Base-by-base conservation (phyloP, 2,113 vertebrate genomes). In the Rostratula benghalensis region DNA sequence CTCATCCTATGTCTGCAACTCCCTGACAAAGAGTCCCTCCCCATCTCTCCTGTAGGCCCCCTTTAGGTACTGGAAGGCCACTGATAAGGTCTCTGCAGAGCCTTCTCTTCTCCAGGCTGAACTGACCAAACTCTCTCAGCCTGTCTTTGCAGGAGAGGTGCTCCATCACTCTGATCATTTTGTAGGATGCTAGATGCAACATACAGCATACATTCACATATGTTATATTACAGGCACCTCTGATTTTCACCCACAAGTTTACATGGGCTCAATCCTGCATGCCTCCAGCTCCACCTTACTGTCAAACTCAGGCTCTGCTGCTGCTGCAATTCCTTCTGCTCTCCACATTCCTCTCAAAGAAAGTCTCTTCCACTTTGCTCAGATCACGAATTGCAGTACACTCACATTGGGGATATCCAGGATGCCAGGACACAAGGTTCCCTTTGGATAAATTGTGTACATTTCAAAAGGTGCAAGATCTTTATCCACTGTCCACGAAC, bases 261-360 rank as follows among this genome's bases (percentile, higher is more conserved):
- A 54, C 33, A 39, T 0, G 2, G 51, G 64, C 46, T 54, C 54
- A 5, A 28, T 28, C 8, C 21, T 10, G 19, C 14, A 3, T 1
- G 7, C 18, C 25, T 57, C 63, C 46, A 61, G 46, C 41, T 79
- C 67, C 31, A 31, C n/a, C 7, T 48, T 30, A 18, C 20, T 73
- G 54, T 11, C 24, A 43, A 57, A 15, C 18, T 43, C 31, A 15
- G 33, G 27, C 45, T 60, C 24, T 57, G 51, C 59, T 1, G 6
- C 27, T 90, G 81, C 56, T 37, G 4, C 19, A 60, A 30, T 10
- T 28, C 57, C 50, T 83, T 51, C 41, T 1, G 0, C 35, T 56
- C 35, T 53, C 28, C 33, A 7, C 9, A 1, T 64, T 59, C 23
- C 17, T 56, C 0, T 0, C 19, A 50, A 28, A 7, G 25, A 28